phyloP scores from a whole-genome alignment of 2,113 vertebrate species.

The Nesogale talazaci region DNA sequence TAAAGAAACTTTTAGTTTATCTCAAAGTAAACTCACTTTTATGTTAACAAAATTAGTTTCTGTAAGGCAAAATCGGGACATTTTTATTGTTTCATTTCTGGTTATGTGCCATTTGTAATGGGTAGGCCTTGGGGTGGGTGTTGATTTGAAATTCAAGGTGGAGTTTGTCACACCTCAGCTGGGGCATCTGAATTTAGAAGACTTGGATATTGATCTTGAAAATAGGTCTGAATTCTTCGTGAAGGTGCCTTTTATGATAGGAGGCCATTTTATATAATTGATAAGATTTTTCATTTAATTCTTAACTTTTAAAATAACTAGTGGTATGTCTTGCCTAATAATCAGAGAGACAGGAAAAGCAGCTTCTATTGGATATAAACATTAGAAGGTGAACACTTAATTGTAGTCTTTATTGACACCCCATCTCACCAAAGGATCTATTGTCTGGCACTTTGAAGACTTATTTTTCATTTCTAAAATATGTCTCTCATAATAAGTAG shows the following conservation, averaged over 20 bases:
- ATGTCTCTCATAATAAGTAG: neutral
- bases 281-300: slow-evolving; percentile 22
- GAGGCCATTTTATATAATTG: neutral
- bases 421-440: neutral
- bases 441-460: neutral
- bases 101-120: neutral
- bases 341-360: slow-evolving; percentile 13
- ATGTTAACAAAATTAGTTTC: neutral
- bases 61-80: slow-evolving; percentile 1
- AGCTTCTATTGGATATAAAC: neutral
- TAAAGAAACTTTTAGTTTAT: slow-evolving; percentile 18
- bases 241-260: neutral
- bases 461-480: neutral
- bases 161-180: neutral
- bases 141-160: slow-evolving; percentile 20
- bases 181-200: neutral
- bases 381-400: neutral
- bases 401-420: neutral
- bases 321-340: neutral
- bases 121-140: neutral
- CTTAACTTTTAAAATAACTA: neutral
- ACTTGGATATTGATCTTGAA: neutral
- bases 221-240: slow-evolving; percentile 8
- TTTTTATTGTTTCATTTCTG: neutral
- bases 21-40: neutral